phyloP scores from a whole-genome alignment of 1,140 invertebrate species.

The Teleopsis dalmanni region DNA sequence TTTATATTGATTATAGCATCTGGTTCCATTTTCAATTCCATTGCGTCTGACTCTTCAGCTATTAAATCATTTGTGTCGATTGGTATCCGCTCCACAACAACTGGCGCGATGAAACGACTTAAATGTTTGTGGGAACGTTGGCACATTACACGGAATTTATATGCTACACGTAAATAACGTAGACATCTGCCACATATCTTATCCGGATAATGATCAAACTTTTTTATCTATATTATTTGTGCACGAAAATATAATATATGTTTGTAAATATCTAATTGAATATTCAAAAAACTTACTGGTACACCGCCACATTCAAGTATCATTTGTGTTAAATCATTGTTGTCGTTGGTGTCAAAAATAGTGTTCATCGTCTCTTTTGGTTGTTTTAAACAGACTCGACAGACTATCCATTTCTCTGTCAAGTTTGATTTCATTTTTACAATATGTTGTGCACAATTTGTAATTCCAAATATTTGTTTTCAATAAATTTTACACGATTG shows the following conservation, averaged over 20 bases:
- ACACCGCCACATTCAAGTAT: constrained; percentile 38
- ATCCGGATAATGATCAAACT: constrained; percentile 39
- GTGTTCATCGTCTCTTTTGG: constrained; percentile 34
- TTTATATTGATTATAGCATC: constrained; percentile 3
- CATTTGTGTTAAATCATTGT: constrained; percentile 40
- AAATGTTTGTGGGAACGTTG: constrained; percentile 37
- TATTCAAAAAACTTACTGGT: constrained; percentile 24
- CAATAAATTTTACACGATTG: constrained; percentile 3
- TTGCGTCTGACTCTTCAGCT: constrained; percentile 7
- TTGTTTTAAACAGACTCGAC: constrained; percentile 33
- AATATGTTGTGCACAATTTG: too few species aligned
- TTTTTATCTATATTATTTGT: too few species aligned
- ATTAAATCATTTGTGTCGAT: constrained; percentile 9
- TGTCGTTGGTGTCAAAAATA: constrained; percentile 34
- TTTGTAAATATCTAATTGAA: not conserved
- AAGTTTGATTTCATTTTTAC: constrained; percentile 12
- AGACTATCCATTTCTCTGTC: constrained; percentile 39
- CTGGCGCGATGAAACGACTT: constrained; percentile 35
- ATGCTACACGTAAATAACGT: constrained; percentile 26
- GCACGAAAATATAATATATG: not conserved
- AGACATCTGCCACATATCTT: constrained; percentile 36
- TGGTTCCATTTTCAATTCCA: constrained; percentile 11
- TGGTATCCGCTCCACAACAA: constrained; percentile 23
- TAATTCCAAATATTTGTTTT: constrained; percentile 1
- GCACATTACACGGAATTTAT: constrained; percentile 31